Percentiles rank a stretch among this genome's conserved stretches.
Evolutionary conservation across 2,113 vertebrate genomes (phyloP).

Genomic region (Psilopsiagon aurifrons): DNA sequence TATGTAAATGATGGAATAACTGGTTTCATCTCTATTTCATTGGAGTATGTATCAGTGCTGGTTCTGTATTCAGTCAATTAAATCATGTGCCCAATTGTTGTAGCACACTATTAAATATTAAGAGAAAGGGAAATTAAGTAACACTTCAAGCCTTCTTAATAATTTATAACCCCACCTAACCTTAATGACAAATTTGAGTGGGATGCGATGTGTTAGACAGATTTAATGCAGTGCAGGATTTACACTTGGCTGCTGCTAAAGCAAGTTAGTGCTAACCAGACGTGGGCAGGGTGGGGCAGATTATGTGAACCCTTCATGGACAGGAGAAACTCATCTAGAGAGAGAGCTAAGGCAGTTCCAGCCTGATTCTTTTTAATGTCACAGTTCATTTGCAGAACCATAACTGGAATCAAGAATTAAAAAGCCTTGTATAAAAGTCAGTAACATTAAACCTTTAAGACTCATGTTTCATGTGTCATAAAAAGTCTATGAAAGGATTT

Average conservation of each 20-base stretch:
- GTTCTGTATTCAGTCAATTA: conserved; percentile 45
- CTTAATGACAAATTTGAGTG: conserved; percentile 62
- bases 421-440: conserved; percentile 87
- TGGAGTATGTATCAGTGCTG: neutral
- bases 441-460: conserved; percentile 89
- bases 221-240: conserved; percentile 62
- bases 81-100: conserved; percentile 35
- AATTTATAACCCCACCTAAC: conserved; percentile 56
- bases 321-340: conserved; percentile 75
- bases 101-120: conserved; percentile 46
- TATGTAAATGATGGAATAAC: neutral
- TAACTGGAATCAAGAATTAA: conserved; percentile 88
- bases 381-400: conserved; percentile 88
- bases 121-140: conserved; percentile 65
- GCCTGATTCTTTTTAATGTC: conserved; percentile 86
- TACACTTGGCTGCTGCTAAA: conserved; percentile 46
- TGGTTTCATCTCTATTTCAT: neutral
- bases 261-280: conserved; percentile 61
- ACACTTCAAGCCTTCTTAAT: conserved; percentile 60
- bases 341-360: conserved; percentile 77
- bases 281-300: conserved; percentile 60
- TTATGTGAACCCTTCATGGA: conserved; percentile 68
- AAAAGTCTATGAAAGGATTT: conserved; percentile 87
- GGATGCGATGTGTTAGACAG: conserved; percentile 57
- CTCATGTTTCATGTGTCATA: conserved; percentile 88